phyloP scores from a whole-genome alignment of 2,113 vertebrate genomes.

The Campylorhamphus procurvoides region DNA sequence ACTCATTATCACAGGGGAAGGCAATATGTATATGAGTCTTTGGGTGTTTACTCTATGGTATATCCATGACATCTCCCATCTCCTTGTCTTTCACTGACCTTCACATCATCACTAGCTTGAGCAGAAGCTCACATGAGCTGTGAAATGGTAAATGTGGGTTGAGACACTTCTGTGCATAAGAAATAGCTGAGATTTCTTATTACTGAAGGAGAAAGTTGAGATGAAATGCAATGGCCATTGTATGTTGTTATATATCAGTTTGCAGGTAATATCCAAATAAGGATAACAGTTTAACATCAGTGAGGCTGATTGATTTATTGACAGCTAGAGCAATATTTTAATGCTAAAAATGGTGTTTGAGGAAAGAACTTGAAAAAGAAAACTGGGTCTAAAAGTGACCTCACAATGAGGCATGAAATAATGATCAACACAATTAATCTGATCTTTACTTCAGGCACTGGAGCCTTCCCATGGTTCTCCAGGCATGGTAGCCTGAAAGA shows the following conservation, averaged over 20 bases:
- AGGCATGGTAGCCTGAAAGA: background rate
- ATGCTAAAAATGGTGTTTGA: background rate
- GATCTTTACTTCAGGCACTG: accelerated
- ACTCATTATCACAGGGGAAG: background rate
- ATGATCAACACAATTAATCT: background rate
- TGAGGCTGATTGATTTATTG: background rate
- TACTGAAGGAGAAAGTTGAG: background rate
- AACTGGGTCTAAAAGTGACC: background rate
- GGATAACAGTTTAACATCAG: background rate
- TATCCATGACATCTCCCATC: background rate
- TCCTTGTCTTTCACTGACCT: background rate
- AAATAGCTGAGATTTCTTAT: background rate
- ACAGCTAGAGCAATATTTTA: background rate
- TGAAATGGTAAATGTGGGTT: background rate
- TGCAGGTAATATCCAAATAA: background rate
- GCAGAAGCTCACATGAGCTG: background rate
- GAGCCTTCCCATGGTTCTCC: background rate
- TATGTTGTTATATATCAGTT: accelerated
- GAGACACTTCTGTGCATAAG: background rate
- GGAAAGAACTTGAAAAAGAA: background rate
- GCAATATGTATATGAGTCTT: background rate
- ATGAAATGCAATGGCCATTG: background rate
- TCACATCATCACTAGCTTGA: background rate
- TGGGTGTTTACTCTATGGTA: background rate
- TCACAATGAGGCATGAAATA: background rate